phyloP scores from a whole-genome alignment of 2,797 vertebrate genomes.

The Myotis myotis region DNA sequence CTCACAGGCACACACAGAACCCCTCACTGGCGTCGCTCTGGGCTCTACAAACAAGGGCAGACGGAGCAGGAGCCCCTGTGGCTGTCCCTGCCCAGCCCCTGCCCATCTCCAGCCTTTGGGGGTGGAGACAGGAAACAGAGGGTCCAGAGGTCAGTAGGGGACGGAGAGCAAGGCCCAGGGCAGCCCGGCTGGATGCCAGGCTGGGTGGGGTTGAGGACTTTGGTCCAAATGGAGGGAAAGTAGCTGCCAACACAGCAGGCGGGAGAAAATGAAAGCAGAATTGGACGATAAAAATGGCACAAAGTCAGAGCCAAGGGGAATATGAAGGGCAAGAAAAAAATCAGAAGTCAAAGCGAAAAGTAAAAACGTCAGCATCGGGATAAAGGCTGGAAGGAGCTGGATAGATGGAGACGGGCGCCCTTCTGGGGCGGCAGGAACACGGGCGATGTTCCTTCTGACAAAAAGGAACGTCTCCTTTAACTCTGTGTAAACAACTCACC shows the following conservation, averaged over 20 bases:
- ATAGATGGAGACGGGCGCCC: neutral
- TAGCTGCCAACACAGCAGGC: conserved; percentile 63
- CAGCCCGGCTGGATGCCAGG: conserved; percentile 22
- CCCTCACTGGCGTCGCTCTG: neutral
- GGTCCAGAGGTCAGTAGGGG: conserved; percentile 38
- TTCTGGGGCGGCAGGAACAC: conserved; percentile 8
- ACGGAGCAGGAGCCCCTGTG: neutral
- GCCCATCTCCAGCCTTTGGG: neutral
- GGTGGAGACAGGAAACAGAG: neutral
- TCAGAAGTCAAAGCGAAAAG: conserved; percentile 55
- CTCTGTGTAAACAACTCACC: neutral
- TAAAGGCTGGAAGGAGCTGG: conserved; percentile 28
- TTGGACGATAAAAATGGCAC: conserved; percentile 65
- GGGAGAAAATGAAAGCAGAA: conserved; percentile 69
- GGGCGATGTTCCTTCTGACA: neutral
- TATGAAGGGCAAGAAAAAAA: conserved; percentile 54
- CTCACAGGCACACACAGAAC: neutral
- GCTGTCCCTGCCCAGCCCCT: neutral
- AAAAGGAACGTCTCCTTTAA: neutral
- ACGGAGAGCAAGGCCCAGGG: neutral
- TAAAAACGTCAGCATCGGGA: neutral
- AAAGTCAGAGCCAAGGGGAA: conserved; percentile 68
- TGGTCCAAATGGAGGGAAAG: conserved; percentile 67
- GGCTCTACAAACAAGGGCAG: neutral
- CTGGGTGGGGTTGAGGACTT: conserved; percentile 72